Evolutionary conservation across 2,888 invertebrate genomes (phyloP).

Genomic region (Parasteatoda lunata): DNA sequence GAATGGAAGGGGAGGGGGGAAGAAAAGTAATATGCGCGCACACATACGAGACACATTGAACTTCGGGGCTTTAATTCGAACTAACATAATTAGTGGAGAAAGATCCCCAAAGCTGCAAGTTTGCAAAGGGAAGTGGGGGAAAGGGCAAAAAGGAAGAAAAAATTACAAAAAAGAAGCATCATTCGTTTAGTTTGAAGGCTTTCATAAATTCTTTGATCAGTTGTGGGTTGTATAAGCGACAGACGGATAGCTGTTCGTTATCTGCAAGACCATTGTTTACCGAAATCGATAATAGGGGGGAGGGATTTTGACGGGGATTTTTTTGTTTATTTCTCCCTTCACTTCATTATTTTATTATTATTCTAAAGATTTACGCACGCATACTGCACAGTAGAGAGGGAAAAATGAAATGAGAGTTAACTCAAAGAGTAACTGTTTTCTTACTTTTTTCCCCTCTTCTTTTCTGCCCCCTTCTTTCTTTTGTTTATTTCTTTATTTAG

Average conservation of each 20-base stretch:
- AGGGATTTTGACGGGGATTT: slow-evolving; percentile 16
- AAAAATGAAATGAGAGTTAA: slow-evolving; percentile 66
- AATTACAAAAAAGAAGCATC: slow-evolving; percentile 48
- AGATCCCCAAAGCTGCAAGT: slow-evolving; percentile 39
- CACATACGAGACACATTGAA: slow-evolving; percentile 29
- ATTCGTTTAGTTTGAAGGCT: slow-evolving; percentile 66
- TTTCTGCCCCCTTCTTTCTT: slow-evolving; percentile 19
- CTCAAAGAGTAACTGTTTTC: slow-evolving; percentile 67
- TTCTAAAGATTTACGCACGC: slow-evolving; percentile 63
- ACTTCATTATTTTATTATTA: slow-evolving; percentile 66
- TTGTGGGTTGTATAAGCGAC: slow-evolving; percentile 19
- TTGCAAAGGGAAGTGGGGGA: slow-evolving; percentile 10
- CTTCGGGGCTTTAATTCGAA: slow-evolving; percentile 58
- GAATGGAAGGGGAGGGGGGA: background rate
- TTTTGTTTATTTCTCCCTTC: slow-evolving; percentile 54
- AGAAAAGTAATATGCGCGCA: slow-evolving; percentile 1
- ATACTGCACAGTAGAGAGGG: slow-evolving; percentile 35
- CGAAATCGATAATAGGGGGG: slow-evolving; percentile 61
- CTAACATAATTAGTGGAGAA: slow-evolving; percentile 63
- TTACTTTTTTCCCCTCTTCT: slow-evolving; percentile 13
- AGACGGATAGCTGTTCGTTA: slow-evolving; percentile 66
- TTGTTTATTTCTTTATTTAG: slow-evolving; percentile 15
- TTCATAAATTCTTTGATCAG: slow-evolving; percentile 68
- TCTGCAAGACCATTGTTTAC: slow-evolving; percentile 64
- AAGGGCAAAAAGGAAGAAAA: slow-evolving; percentile 32